Base-by-base conservation (phyloP, 2,888 invertebrate species). In the Gastrophysa polygoni region DNA sequence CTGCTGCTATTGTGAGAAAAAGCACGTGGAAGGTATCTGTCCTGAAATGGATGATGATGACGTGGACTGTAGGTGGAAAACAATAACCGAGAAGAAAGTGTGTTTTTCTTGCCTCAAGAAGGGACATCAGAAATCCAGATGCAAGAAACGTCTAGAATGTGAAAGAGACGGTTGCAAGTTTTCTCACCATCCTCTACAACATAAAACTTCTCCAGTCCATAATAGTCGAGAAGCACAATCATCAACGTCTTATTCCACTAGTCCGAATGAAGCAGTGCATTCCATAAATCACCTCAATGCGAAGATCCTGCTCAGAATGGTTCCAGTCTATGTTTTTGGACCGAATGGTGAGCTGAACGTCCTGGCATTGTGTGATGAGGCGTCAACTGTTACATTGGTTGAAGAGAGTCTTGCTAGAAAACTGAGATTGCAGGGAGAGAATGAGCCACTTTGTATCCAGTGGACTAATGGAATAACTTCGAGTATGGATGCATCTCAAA, bases 381-480 rank as follows among this genome's bases (percentile, higher is more conserved):
- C 29, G 2, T 32, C 29, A 32, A 32, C 10, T 5, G 29, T 32
- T 10, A 32, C 29, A 32, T 32, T 32, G 10, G 10, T 32, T 32
- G 49, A 50, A 29, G 16, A 50, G 14, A 50, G 29, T 29, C n/a
- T 14, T 50, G 24, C 14, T n/a, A 29, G 16, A 11, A 6, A 14
- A 17, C 28, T 50, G 16, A 14, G 49, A 21, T 29, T 50, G 28
- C 28, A 6, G n/a, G 49, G 28, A 28, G 49, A 28, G 16, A 49
- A 17, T 8, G 28, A 49, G 29, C 28, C 28, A 28, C 49, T 49
- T 28, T 49, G 49, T 49, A 49, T 49, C 10, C 28, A 28, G 29
- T 29, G 49, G 49, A 50, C 29, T 8, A 29, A 32, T 28, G 7
- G 7, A 6, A 29, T 29, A 32, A 50, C 28, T 14, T 29, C 49